A percentile compares a stretch with the other conserved stretches of the same genome.
These are phyloP conservation scores for Poecilia wingei DNA, from an alignment of 2,797 vertebrate genomes.

Conservation along the genomic window DNA sequence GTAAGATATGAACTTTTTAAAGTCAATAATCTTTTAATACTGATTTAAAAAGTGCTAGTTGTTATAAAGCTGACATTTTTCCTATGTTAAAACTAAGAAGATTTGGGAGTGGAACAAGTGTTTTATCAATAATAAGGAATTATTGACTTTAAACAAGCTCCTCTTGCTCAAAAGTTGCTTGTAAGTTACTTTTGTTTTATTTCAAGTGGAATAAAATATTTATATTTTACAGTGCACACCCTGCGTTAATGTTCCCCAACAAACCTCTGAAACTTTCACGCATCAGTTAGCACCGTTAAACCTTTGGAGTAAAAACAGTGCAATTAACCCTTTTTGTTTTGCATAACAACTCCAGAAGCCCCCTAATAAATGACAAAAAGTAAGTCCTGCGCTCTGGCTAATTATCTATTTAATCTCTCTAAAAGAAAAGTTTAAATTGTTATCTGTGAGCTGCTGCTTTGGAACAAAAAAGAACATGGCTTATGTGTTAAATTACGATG, in stretches of 20 bases:
- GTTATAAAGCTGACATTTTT: too few species aligned
- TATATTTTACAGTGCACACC: not conserved
- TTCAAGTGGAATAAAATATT: too few species aligned
- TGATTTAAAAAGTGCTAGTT: too few species aligned
- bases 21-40: too few species aligned
- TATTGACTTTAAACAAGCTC: too few species aligned
- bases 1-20: too few species aligned
- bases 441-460: not conserved
- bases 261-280: not conserved
- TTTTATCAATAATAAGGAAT: too few species aligned
- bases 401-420: constrained; percentile 30
- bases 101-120: too few species aligned
- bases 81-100: too few species aligned
- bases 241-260: not conserved
- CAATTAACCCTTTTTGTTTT: constrained; percentile 11
- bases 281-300: not conserved
- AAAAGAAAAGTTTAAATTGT: not conserved
- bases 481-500: not conserved
- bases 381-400: constrained; percentile 29
- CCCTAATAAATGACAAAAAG: constrained; percentile 47
- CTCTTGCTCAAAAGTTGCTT: too few species aligned
- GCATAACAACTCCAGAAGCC: constrained; percentile 18
- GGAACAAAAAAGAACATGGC: not conserved
- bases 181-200: too few species aligned
- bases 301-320: not conserved